Conservation (phyloP, 2,113 vertebrate genomes). For the Aplodontia rufa region DNA sequence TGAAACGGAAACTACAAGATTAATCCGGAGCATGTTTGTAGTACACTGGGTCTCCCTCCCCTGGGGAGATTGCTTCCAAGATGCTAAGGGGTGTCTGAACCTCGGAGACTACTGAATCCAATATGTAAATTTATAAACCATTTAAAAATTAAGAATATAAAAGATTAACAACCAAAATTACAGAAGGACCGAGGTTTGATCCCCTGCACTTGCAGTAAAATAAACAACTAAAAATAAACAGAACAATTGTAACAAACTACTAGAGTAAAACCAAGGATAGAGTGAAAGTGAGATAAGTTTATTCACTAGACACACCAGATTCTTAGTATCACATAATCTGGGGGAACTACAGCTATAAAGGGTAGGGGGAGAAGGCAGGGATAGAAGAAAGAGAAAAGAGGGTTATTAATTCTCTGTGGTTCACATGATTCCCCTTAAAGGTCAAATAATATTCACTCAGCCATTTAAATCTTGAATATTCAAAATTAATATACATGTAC, state of each 20-base stretch:
- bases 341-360: no score
- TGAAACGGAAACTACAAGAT: not conserved
- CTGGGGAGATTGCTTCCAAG: not conserved
- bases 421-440: no score
- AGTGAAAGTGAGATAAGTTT: no score
- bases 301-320: no score
- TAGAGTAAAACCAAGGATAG: not conserved
- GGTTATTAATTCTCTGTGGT: no score
- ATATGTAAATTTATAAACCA: not conserved
- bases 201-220: no score
- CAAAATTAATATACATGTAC: no score
- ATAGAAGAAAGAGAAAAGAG: no score
- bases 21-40: not conserved
- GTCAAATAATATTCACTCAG: no score
- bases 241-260: not conserved
- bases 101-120: not conserved
- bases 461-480: no score
- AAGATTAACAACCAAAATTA: not conserved
- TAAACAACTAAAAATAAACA: not conserved
- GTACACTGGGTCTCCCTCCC: not conserved
- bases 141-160: not conserved
- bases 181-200: not conserved
- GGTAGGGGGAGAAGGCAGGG: no score
- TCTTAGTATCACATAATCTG: no score
- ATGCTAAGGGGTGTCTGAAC: not conserved